Conservation (phyloP, 2,888 invertebrate genomes). For the Orchesellides sinensis region DNA sequence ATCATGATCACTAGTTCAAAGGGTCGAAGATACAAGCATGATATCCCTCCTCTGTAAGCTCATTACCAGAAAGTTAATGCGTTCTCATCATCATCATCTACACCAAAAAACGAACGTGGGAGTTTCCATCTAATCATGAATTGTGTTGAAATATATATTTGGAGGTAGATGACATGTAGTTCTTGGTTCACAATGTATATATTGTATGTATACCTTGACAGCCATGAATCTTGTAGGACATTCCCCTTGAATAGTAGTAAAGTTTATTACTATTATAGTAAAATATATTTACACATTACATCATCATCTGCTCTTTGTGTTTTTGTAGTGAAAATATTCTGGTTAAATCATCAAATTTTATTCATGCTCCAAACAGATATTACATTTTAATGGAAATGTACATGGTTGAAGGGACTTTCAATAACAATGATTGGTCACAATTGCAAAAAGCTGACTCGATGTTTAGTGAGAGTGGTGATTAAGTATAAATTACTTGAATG, state of each 20-base stretch:
- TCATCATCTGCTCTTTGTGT: conserved; percentile 36
- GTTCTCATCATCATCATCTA: conserved; percentile 42
- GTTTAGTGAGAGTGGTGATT: too few species aligned
- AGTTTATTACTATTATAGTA: conserved; percentile 29
- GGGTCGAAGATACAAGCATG: conserved; percentile 54
- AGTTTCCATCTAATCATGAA: conserved; percentile 55
- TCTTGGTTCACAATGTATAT: neutral
- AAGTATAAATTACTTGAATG: too few species aligned
- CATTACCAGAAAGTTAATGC: conserved; percentile 57
- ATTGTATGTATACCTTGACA: conserved; percentile 45
- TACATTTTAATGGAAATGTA: neutral
- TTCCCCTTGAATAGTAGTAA: conserved; percentile 44
- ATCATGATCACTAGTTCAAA: conserved; percentile 49
- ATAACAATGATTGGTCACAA: neutral
- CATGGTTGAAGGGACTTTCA: neutral
- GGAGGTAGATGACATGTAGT: conserved; percentile 16
- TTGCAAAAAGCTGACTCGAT: too few species aligned
- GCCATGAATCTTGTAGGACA: conserved; percentile 43
- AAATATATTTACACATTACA: conserved; percentile 49
- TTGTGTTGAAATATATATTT: conserved; percentile 35
- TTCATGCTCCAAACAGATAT: neutral
- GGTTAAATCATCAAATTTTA: neutral
- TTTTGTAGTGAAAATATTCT: conserved; percentile 3
- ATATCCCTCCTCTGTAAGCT: conserved; percentile 54
- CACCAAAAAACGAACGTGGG: conserved; percentile 59